Percentiles rank a stretch among this genome's conserved stretches.
Evolutionary conservation across 2,888 invertebrate genomes (phyloP).

Genomic region (Caenorhabditis uteleia): DNA sequence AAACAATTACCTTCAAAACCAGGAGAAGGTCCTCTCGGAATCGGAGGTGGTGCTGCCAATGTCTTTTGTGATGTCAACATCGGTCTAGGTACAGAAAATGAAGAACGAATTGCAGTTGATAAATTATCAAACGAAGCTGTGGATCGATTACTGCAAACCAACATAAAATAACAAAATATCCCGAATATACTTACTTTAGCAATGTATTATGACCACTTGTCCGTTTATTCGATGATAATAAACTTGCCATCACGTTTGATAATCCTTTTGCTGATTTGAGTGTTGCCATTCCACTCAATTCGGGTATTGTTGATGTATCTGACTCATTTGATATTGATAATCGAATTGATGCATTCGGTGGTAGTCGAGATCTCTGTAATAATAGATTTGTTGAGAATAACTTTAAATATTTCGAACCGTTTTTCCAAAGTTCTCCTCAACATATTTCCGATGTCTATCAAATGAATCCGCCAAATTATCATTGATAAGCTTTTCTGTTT

Average conservation of each 20-base stretch:
- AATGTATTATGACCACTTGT: conserved; percentile 14
- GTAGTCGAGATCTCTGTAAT: conserved; percentile 11
- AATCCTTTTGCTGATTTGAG: conserved; percentile 29
- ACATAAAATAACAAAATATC: not conserved
- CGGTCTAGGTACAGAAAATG: conserved; percentile 18
- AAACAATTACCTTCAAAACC: conserved; percentile 2
- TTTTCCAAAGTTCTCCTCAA: conserved; percentile 56
- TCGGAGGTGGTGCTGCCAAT: conserved; percentile 6
- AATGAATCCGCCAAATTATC: conserved; percentile 53
- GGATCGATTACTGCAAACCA: conserved; percentile 25
- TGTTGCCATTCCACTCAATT: conserved; percentile 34
- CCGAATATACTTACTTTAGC: not conserved
- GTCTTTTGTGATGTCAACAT: conserved; percentile 5
- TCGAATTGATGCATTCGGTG: conserved; percentile 18
- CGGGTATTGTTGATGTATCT: conserved; percentile 2
- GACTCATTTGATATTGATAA: conserved; percentile 14
- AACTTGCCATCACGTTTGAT: conserved; percentile 19
- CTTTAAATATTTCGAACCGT: conserved; percentile 13
- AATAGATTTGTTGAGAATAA: not conserved
- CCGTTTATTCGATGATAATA: conserved; percentile 32
- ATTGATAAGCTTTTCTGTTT: conserved; percentile 48
- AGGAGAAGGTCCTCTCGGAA: not conserved
- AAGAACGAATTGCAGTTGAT: conserved; percentile 30
- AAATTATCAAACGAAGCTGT: conserved; percentile 33
- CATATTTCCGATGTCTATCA: conserved; percentile 46